Base-by-base conservation (phyloP, 2,113 vertebrate species). In the Thryonomys swinderianus region DNA sequence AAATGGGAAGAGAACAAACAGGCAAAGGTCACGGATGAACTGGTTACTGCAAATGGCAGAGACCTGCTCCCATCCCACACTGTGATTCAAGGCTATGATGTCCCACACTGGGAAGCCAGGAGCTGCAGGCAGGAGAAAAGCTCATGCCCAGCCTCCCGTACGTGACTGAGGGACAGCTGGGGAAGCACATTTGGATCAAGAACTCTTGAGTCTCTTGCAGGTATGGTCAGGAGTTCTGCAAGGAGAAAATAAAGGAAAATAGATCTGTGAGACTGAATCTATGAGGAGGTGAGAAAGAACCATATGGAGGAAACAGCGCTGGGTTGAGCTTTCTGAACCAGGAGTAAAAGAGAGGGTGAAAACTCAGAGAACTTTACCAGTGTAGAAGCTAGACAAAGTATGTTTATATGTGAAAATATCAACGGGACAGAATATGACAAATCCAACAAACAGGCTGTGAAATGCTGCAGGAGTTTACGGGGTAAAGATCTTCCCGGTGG, bases 91-190 rank as follows among this genome's bases (percentile, higher is more conserved):
- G 40, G 42, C 10, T 3, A 6, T 3, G 84, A 42, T 0, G 42
- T 2, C 18, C 32, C 18, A 18, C 67, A 0, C 21, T 14, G 21
- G 20, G 45, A 21, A 45, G 21, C 3, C 37, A 91, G 27, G 17
- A 40, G 21, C 7, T 2, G 53, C 25, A 37, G 40, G 10, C 40
- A 34, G 14, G 4, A 61, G 17, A 25, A 16, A n/a, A 5, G 5
- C 37, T n/a, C 34, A 0, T 9, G 0, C 4, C 7, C 5, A 4
- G 16, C 7, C 37, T 51, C 27, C 20, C n/a, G 18, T 4, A 6
- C 85, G 34, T 7, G 2, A 1, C 14, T 5, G 16, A 16, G 23
- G 40, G 45, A 37, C 62, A n/a, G 78, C 1, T 0, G 37, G 0
- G 12, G 13, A 11, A 1, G 32, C 42, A 18, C 37, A 7, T 25